A percentile compares a stretch with the other conserved stretches of the same genome.
Evolutionary conservation across 2,888 invertebrate species (phyloP).

Genomic region (Drosophila histrio): DNA sequence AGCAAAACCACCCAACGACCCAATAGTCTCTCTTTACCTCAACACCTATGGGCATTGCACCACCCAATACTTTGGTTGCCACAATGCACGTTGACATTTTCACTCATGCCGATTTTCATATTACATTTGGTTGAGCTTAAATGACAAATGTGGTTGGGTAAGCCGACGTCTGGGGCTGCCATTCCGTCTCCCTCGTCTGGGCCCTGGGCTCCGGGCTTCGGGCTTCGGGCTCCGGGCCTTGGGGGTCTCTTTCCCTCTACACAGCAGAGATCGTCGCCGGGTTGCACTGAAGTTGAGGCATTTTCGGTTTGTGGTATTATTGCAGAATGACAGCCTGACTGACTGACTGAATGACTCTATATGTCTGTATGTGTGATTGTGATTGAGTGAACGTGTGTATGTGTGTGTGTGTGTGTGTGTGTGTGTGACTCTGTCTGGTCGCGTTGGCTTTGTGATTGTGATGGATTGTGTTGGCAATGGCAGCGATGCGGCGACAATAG

Average conservation of each 20-base stretch:
- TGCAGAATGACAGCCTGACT: constrained; percentile 58
- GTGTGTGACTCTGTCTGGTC: constrained; percentile 50
- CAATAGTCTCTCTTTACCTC: constrained; percentile 1
- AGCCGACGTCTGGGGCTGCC: constrained; percentile 68
- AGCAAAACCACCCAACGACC: constrained; percentile 24
- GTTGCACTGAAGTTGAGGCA: constrained; percentile 64
- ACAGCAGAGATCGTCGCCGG: constrained; percentile 39
- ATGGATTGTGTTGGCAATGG: constrained; percentile 63
- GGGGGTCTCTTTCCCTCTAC: neutral
- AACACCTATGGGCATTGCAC: constrained; percentile 27
- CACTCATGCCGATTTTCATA: constrained; percentile 75
- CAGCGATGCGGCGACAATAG: constrained; percentile 52
- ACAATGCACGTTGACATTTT: constrained; percentile 71
- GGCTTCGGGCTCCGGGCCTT: too few relatives aligned
- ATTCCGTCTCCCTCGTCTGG: constrained; percentile 15
- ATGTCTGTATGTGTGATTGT: constrained; percentile 19
- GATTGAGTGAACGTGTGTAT: constrained; percentile 1
- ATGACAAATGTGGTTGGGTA: constrained; percentile 77
- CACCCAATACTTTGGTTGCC: constrained; percentile 29
- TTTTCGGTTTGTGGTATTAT: constrained; percentile 70
- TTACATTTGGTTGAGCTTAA: constrained; percentile 77
- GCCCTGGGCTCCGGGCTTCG: neutral
- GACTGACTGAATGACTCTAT: constrained; percentile 47
- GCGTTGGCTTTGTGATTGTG: constrained; percentile 69
- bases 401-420: constrained; percentile 21